Conservation (phyloP, 2,113 vertebrate species). For the Chaenogobius annularis region DNA sequence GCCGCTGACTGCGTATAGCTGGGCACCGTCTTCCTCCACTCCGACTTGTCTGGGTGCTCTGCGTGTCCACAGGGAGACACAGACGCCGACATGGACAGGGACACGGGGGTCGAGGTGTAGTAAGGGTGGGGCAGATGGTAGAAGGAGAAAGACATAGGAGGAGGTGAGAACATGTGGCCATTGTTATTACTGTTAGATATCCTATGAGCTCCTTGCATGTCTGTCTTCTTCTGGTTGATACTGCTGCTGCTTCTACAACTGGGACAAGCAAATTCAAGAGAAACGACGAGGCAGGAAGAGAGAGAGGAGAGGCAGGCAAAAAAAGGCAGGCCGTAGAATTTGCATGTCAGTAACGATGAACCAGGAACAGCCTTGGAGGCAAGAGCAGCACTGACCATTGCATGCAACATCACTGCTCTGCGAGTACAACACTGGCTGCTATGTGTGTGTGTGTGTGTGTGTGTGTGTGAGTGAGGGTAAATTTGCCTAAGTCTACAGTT, state of each 20-base stretch:
- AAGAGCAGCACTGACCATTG: slow-evolving; percentile 48
- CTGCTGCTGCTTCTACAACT: slow-evolving; percentile 24
- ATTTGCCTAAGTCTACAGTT: no score
- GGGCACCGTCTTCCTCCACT: slow-evolving; percentile 92
- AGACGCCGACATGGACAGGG: slow-evolving; percentile 59
- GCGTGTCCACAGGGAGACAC: slow-evolving; percentile 52
- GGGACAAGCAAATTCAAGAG: slow-evolving; percentile 52
- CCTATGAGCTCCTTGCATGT: slow-evolving; percentile 66
- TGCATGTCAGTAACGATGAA: slow-evolving; percentile 71
- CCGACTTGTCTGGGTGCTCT: slow-evolving; percentile 89
- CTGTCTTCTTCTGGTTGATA: slow-evolving; percentile 43
- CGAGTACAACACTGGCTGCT: slow-evolving; percentile 46
- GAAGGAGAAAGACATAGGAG: slow-evolving; percentile 58
- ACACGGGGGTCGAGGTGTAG: slow-evolving; percentile 52
- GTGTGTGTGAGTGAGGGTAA: no score
- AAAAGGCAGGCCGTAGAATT: slow-evolving; percentile 65
- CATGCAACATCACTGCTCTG: slow-evolving; percentile 40
- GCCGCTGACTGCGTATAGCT: slow-evolving; percentile 91
- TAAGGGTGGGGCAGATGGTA: slow-evolving; percentile 53
- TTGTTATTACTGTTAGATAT: slow-evolving; percentile 31
- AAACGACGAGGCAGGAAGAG: slow-evolving; percentile 35
- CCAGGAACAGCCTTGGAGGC: slow-evolving; percentile 65
- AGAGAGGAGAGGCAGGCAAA: slow-evolving; percentile 35
- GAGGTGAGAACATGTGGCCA: slow-evolving; percentile 60
- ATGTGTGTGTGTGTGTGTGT: no score